These are phyloP conservation scores for Thaumetopoea pityocampa DNA, from an alignment of 1,140 invertebrate species.

Conservation along the genomic window DNA sequence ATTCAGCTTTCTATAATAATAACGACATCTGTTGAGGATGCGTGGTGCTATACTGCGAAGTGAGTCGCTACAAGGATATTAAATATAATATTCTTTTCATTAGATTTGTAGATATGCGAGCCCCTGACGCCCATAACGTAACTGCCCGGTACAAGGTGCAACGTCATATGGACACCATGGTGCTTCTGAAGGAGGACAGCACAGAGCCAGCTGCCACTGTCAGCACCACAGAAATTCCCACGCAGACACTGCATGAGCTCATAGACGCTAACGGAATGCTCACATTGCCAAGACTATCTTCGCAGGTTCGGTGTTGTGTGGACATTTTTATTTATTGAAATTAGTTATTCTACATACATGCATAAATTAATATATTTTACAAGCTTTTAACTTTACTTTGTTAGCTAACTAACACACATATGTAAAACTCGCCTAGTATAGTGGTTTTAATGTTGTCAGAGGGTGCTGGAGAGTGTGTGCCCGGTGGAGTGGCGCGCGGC, in stretches of 20 bases:
- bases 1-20: too few species aligned
- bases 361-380: neutral
- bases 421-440: neutral
- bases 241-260: conserved; percentile 90
- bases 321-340: neutral
- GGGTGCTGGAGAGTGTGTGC: conserved; percentile 89
- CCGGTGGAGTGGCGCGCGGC: conserved; percentile 89
- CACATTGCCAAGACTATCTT: conserved; percentile 91
- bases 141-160: conserved; percentile 84
- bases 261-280: conserved; percentile 93
- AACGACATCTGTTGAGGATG: too few species aligned
- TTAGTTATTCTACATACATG: neutral
- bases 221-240: conserved; percentile 92
- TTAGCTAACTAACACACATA: too few species aligned
- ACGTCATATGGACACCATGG: conserved; percentile 87
- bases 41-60: too few species aligned
- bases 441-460: conserved; percentile 55
- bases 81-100: too few species aligned
- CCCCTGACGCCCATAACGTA: conserved; percentile 78
- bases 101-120: conserved; percentile 82
- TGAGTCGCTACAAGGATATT: too few species aligned
- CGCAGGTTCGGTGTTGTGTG: conserved; percentile 80
- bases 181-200: conserved; percentile 94
- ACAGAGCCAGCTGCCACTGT: conserved; percentile 89
- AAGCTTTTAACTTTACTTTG: too few species aligned